These are phyloP conservation scores for Trididemnum nubilum DNA, from an alignment of 23 tunicate species.

Conservation along the genomic window DNA sequence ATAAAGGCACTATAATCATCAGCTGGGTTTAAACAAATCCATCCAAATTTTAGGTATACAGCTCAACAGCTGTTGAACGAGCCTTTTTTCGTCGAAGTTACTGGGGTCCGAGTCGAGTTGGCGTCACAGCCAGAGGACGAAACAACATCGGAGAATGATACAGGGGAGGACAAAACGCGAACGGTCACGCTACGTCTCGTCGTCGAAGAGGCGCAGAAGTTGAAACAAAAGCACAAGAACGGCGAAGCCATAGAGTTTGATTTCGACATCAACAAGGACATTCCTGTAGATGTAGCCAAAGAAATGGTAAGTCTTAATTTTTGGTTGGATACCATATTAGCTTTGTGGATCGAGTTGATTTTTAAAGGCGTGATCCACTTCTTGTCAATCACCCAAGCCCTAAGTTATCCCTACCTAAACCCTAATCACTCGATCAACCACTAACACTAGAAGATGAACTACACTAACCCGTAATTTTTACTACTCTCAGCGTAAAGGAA, in stretches of 20 bases:
- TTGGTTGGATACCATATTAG: background rate
- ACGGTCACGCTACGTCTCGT: slow-evolving; percentile 69
- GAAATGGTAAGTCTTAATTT: slow-evolving; percentile 69
- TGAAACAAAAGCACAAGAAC: slow-evolving; percentile 81
- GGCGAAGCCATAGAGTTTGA: slow-evolving; percentile 89
- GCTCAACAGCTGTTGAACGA: slow-evolving; percentile 84
- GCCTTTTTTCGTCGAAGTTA: slow-evolving; percentile 74
- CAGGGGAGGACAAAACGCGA: slow-evolving; percentile 41
- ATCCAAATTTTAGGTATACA: slow-evolving; percentile 75
- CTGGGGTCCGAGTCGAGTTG: slow-evolving; percentile 75
- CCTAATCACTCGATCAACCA: too few relatives aligned
- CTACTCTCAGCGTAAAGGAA: too few relatives aligned
- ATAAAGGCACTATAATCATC: too few relatives aligned
- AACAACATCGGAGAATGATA: slow-evolving; percentile 21
- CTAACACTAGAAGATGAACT: too few relatives aligned
- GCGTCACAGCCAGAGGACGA: slow-evolving; percentile 44
- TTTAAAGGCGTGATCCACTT: too few relatives aligned
- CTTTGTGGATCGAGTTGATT: too few relatives aligned
- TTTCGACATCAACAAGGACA: slow-evolving; percentile 85
- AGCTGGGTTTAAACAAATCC: too few relatives aligned
- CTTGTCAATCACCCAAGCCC: too few relatives aligned
- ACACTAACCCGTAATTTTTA: too few relatives aligned
- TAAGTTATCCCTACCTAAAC: too few relatives aligned
- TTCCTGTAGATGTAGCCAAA: slow-evolving; percentile 90
- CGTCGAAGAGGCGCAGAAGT: slow-evolving; percentile 81